Evolutionary conservation across 2,113 vertebrate genomes (phyloP).

Genomic region (Oreotragus oreotragus): DNA sequence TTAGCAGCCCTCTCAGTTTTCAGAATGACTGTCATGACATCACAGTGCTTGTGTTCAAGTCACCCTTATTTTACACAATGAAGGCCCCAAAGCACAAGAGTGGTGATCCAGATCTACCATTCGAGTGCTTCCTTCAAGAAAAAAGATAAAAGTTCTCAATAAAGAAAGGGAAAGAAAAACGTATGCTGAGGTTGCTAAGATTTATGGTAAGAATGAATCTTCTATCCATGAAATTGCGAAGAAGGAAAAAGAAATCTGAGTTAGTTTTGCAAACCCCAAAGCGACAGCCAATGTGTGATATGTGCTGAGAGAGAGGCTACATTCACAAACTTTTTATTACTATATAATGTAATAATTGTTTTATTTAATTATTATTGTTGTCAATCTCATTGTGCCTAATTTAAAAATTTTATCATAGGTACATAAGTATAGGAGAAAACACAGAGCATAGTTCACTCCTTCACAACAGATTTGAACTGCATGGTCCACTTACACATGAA

Average conservation of each 20-base stretch:
- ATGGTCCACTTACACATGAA: neutral
- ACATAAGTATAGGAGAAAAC: neutral
- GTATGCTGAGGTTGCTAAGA: neutral
- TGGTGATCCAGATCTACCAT: neutral
- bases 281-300: neutral
- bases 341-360: neutral
- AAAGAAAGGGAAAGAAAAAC: neutral
- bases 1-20: neutral
- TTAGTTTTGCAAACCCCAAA: neutral
- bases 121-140: neutral
- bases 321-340: neutral
- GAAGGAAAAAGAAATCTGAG: neutral
- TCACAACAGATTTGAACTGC: neutral
- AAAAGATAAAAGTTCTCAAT: neutral
- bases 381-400: neutral
- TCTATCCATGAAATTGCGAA: neutral
- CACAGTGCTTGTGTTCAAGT: neutral
- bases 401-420: neutral
- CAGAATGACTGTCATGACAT: neutral
- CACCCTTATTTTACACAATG: neutral
- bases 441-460: neutral
- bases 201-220: neutral
- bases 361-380: neutral
- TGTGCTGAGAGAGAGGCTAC: neutral
- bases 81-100: neutral